Evolutionary conservation across 2,797 vertebrate genomes (phyloP).

Genomic region (Trachurus trachurus): DNA sequence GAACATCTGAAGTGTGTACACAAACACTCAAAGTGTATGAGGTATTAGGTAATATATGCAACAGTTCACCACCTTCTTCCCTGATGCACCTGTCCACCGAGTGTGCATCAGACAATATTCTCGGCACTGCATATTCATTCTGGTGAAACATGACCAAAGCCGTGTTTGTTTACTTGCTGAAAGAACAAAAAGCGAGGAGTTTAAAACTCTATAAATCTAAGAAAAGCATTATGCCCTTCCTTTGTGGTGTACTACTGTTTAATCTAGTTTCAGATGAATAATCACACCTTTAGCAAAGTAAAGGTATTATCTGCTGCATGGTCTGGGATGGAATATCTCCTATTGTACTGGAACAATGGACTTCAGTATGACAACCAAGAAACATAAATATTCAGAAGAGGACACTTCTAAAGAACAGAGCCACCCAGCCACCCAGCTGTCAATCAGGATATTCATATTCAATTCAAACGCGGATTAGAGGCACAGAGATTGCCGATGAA

Average conservation of each 20-base stretch:
- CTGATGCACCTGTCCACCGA: not conserved
- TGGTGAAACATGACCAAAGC: conserved; percentile 3
- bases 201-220: conserved; percentile 42
- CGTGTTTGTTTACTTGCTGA: conserved; percentile 10
- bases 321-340: not conserved
- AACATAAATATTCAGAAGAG: not conserved
- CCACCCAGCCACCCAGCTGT: not conserved
- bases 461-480: not conserved
- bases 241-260: conserved; percentile 16
- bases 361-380: not conserved
- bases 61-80: not conserved
- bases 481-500: not conserved
- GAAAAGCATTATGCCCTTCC: conserved; percentile 21
- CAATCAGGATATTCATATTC: not conserved
- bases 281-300: conserved; percentile 30
- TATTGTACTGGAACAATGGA: conserved; percentile 11
- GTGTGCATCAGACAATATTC: conserved; percentile 13
- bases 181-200: conserved; percentile 14
- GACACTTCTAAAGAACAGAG: not conserved
- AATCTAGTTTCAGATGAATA: conserved; percentile 51
- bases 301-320: conserved; percentile 36
- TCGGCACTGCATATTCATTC: not conserved
- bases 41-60: not conserved
- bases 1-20: not conserved
- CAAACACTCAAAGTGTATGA: not conserved